Evolutionary conservation across 2,113 vertebrate species (phyloP), one percentile per base, ranked within the genome.

Genomic region (Marmota flaviventris): DNA sequence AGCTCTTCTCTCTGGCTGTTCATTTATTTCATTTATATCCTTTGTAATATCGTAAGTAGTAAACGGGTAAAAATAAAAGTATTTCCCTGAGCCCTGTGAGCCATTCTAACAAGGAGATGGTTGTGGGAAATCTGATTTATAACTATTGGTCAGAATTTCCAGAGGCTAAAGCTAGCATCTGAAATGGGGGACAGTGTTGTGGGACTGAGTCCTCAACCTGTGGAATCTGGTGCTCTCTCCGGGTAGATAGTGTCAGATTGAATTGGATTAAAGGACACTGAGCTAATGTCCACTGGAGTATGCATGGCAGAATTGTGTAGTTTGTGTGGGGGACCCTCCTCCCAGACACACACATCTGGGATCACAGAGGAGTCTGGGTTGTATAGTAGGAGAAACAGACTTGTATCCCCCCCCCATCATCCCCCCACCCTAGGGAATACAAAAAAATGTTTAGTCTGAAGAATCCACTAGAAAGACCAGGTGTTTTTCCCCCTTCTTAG

Each of bases 401-500:
- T 78, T 65, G 20, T 7, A 9, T 8, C 20, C 7, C 56, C 5
- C 5, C 5, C 18, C 56, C 56, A 20, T 20, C 56, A 58, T 22
- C 27, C 24, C 7, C 12, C 11, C 13, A 45, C 14, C 34, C 20
- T 61, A 7, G 45, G 34, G 22, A 27, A 69, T 12, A 32, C 58
- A 34, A 53, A 84, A 85, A n/a, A 61, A 61, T 73, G 67, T 82
- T 76, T 83, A 37, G 22, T 70, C 9, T 73, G 58, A 75, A 82
- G 63, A 86, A 70, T 75, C 13, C 39, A 82, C 90, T 75, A 70
- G 67, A 96, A 94, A 94, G 27, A 51, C 32, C 70, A 45, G 34
- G 53, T 95, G 3, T 14, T 45, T 76, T 73, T 75, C 11, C 5
- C 16, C 13, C 8, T 88, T 92, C 51, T 27, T 85, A 98, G 98